phyloP scores from a whole-genome alignment of 2,888 invertebrate genomes.

The Andrena bucephala region DNA sequence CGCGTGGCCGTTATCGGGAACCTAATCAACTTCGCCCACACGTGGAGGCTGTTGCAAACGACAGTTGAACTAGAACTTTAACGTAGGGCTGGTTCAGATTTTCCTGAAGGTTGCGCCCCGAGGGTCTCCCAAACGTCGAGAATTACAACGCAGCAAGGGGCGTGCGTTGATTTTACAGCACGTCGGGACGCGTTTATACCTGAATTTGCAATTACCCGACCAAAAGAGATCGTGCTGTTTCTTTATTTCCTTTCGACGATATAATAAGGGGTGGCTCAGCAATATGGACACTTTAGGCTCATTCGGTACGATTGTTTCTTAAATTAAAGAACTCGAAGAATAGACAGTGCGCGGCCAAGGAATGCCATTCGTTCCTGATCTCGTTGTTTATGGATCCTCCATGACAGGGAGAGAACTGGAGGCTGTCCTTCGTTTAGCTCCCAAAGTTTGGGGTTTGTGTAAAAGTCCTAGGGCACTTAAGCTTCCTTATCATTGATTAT shows the following conservation, averaged over 20 bases:
- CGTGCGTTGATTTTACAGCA: constrained; percentile 43
- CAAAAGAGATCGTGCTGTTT: constrained; percentile 16
- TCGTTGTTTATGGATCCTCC: neutral
- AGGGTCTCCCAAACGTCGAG: constrained; percentile 2
- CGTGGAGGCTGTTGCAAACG: constrained; percentile 28
- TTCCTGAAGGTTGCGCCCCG: constrained; percentile 16
- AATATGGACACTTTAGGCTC: constrained; percentile 18
- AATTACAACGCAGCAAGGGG: constrained; percentile 14
- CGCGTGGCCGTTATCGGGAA: constrained; percentile 3
- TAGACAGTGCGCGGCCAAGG: too few relatives aligned
- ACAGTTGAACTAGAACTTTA: constrained; percentile 43
- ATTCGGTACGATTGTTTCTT: constrained; percentile 18
- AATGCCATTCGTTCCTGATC: too few relatives aligned
- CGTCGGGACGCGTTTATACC: constrained; percentile 44
- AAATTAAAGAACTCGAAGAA: constrained; percentile 13
- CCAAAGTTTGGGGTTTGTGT: too few relatives aligned
- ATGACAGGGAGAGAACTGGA: too few relatives aligned
- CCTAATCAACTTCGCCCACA: constrained; percentile 34
- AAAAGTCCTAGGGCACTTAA: too few relatives aligned
- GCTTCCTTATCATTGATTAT: too few relatives aligned
- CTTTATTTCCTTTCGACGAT: constrained; percentile 27
- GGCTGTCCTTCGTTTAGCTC: too few relatives aligned
- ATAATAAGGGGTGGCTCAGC: constrained; percentile 5
- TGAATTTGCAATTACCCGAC: constrained; percentile 50
- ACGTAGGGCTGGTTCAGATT: constrained; percentile 19